phyloP scores from a whole-genome alignment of 2,888 invertebrate species.

The Morpho achilles region DNA sequence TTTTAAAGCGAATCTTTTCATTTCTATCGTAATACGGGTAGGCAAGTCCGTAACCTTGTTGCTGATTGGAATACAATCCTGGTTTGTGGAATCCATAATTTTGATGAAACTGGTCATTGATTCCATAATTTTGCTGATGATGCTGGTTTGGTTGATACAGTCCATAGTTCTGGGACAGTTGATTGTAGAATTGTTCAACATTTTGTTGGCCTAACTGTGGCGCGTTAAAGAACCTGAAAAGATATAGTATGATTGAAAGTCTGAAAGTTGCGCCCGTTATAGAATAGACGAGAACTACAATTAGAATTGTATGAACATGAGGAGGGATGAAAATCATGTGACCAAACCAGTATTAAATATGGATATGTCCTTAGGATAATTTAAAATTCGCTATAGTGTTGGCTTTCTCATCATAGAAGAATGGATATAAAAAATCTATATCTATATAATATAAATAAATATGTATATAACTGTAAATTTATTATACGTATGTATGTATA shows the following conservation, averaged over 20 bases:
- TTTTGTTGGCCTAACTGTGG: conserved; percentile 50
- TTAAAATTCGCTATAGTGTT: no score
- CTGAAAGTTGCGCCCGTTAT: background rate
- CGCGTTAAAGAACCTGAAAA: conserved; percentile 82
- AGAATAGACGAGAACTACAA: background rate
- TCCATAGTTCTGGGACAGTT: conserved; percentile 41
- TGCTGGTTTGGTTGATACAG: conserved; percentile 21
- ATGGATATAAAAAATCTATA: no score
- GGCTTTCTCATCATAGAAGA: no score
- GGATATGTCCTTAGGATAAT: no score
- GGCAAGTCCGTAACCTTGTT: conserved; percentile 25
- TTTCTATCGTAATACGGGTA: conserved; percentile 40
- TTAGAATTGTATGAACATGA: no score
- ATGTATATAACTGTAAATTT: no score
- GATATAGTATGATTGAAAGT: background rate
- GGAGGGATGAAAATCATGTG: no score
- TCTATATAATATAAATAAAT: no score
- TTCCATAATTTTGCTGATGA: conserved; percentile 32
- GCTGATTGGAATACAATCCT: conserved; percentile 20
- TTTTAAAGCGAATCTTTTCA: conserved; percentile 32
- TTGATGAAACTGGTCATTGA: conserved; percentile 20
- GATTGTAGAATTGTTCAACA: conserved; percentile 60
- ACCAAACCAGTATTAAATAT: no score
- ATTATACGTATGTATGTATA: no score
- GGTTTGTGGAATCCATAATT: conserved; percentile 27